phyloP scores from a whole-genome alignment of 2,113 vertebrate genomes.

The Leptobrachium leishanense region DNA sequence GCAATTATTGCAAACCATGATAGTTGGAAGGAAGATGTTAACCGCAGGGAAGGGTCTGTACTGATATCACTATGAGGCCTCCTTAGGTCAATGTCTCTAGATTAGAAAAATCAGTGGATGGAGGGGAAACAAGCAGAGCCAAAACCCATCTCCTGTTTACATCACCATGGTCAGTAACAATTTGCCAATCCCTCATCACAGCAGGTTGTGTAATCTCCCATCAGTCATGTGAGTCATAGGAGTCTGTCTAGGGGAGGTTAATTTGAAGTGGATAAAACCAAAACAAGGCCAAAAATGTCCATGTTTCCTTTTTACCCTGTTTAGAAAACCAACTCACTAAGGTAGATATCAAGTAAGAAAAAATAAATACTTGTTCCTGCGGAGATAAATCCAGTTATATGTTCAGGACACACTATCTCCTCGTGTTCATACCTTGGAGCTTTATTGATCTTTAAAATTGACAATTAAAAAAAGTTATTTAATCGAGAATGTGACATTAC shows the following conservation, averaged over 20 bases:
- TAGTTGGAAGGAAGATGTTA: constrained; percentile 8
- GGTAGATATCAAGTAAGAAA: no score
- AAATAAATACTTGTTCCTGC: no score
- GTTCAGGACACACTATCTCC: no score
- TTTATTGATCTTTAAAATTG: no score
- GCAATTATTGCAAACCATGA: constrained; percentile 35
- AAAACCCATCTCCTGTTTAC: neutral
- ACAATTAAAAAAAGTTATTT: no score
- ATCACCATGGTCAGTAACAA: neutral
- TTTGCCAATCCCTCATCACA: neutral
- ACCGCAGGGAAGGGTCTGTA: neutral
- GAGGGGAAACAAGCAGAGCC: neutral
- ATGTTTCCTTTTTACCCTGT: no score
- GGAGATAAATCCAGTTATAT: no score
- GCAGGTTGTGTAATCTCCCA: neutral
- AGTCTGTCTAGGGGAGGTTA: neutral
- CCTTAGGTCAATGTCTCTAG: neutral
- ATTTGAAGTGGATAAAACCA: no score
- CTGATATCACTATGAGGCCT: neutral
- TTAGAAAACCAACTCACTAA: no score
- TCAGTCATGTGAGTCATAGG: neutral
- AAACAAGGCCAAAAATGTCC: no score
- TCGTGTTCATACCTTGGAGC: no score
- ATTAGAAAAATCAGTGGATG: neutral
- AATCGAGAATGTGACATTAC: no score